These are phyloP conservation scores for Platanista minor DNA, from an alignment of 2,113 vertebrate genomes.

Conservation along the genomic window DNA sequence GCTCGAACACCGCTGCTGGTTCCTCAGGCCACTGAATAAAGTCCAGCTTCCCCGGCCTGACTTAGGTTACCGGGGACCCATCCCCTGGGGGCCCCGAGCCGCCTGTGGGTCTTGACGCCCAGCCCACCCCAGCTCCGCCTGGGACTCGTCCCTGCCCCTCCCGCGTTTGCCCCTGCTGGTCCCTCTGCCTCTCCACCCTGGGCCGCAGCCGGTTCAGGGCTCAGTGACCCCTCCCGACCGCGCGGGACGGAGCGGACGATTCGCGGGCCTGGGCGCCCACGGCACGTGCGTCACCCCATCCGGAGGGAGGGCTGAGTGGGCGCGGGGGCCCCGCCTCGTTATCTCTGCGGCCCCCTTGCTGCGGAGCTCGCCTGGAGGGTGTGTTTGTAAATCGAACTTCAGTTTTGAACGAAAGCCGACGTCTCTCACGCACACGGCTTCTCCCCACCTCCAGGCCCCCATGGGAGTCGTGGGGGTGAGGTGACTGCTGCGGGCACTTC, in stretches of 20 bases:
- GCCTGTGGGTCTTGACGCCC: background rate
- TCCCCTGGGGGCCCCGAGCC: background rate
- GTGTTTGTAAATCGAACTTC: background rate
- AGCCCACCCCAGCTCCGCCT: background rate
- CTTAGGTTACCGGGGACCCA: rapidly evolving
- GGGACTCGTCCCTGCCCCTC: background rate
- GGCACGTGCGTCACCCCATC: background rate
- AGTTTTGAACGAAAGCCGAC: background rate
- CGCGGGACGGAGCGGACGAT: background rate
- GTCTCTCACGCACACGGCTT: background rate
- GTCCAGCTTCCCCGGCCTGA: too few species aligned
- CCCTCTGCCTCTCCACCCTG: background rate
- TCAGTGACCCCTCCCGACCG: background rate
- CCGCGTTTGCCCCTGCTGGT: rapidly evolving
- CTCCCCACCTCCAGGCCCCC: background rate
- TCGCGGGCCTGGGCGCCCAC: background rate
- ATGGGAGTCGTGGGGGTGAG: background rate
- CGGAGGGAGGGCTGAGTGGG: too few species aligned
- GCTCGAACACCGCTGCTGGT: background rate
- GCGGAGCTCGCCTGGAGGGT: rapidly evolving
- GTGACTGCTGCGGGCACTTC: background rate
- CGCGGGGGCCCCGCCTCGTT: background rate
- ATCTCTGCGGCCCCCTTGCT: background rate
- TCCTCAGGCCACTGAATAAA: background rate
- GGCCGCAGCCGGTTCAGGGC: too few species aligned